Evolutionary conservation across 1,140 invertebrate genomes (phyloP).

Genomic region (Bicyclus anynana): DNA sequence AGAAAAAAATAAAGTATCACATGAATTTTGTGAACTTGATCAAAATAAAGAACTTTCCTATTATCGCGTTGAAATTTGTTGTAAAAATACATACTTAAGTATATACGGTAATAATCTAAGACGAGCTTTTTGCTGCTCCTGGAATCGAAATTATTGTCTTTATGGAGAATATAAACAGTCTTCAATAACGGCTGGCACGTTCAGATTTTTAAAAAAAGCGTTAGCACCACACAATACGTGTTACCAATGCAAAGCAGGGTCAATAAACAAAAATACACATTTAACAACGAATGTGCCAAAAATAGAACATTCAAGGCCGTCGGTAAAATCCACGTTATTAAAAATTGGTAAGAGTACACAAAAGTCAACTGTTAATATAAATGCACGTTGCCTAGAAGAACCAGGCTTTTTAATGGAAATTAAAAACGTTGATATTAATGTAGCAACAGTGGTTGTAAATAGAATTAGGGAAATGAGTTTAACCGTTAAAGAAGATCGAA

Average conservation of each 20-base stretch:
- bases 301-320: background rate
- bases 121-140: background rate
- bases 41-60: no score
- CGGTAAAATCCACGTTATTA: background rate
- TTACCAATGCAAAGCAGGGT: background rate
- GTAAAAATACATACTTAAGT: no score
- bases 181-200: background rate
- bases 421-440: background rate
- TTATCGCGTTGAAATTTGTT: no score
- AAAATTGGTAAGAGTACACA: background rate
- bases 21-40: no score
- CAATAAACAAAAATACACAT: background rate
- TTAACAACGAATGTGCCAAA: background rate
- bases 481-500: constrained; percentile 1
- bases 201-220: background rate
- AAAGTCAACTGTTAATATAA: background rate
- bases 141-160: background rate
- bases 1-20: no score
- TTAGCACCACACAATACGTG: background rate
- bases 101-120: background rate
- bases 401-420: background rate
- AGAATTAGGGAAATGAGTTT: background rate
- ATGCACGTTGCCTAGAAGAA: background rate
- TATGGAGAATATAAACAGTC: background rate
- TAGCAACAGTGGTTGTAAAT: background rate